Evolutionary conservation across 2,113 vertebrate genomes (phyloP).

Genomic region (Onychostruthus taczanowskii): DNA sequence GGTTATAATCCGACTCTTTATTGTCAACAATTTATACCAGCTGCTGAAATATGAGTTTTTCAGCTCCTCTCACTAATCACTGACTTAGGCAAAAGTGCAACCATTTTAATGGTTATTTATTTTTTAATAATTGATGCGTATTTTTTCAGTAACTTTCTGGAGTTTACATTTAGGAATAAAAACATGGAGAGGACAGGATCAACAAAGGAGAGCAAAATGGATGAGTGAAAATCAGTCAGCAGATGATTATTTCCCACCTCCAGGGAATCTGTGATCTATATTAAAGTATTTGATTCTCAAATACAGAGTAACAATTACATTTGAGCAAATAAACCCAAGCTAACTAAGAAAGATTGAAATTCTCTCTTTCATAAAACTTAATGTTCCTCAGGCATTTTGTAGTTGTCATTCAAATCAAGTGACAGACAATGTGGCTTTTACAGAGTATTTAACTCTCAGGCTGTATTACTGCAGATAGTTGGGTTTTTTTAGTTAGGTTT

Average conservation of each 20-base stretch:
- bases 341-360: background rate
- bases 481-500: background rate
- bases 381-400: background rate
- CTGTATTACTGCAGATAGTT: background rate
- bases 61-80: background rate
- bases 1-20: background rate
- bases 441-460: background rate
- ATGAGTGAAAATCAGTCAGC: background rate
- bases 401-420: background rate
- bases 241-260: background rate
- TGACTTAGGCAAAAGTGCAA: background rate
- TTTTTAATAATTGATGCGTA: background rate
- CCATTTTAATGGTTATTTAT: background rate
- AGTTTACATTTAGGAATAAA: background rate
- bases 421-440: background rate
- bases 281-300: background rate
- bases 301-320: background rate
- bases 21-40: background rate
- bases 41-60: background rate
- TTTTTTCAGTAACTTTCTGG: background rate
- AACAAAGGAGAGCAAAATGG: background rate
- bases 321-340: background rate
- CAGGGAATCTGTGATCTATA: background rate
- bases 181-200: background rate
- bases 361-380: background rate